Evolutionary conservation across 2,888 invertebrate genomes (phyloP), one percentile per base, ranked within the genome.

Genomic region (Acronicta aceris): DNA sequence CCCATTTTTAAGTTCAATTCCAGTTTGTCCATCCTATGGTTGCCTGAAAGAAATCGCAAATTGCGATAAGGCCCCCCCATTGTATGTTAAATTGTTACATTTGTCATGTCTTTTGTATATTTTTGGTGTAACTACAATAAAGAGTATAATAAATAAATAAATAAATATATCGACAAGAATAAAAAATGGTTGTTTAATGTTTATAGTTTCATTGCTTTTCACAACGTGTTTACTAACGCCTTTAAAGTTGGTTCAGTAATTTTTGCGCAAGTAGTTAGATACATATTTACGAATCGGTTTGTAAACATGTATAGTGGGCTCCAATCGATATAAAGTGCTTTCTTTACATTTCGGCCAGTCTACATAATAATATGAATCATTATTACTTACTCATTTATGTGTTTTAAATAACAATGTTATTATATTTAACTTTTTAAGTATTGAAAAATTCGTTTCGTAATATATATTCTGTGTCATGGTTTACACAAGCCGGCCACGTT

Each of bases 401-500:
- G n/a, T n/a, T n/a, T n/a, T n/a, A n/a, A n/a, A n/a, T n/a, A n/a
- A n/a, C n/a, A n/a, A n/a, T n/a, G 21, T 21, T 21, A 21, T 21
- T 3, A 21, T 21, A 3, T 21, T 21, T 2, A 21, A n/a, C n/a
- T n/a, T 21, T 4, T 3, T 21, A 21, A 21, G 2, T 21, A 45
- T 16, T 53, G 25, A n/a, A 36, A 36, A 42, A 7, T 4, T 4
- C 7, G 33, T 71, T 63, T 55, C 21, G 56, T 42, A 56, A 62
- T 50, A 52, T 9, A 7, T 7, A 13, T 8, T n/a, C 41, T 74
- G 49, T 60, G 78, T 82, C 77, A 81, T 72, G 78, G 75, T 71
- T 71, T 74, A 74, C 60, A 56, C 60, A 82, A 77, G 66, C 63
- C 48, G 81, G 82, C 77, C 81, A 82, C 81, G 82, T 70, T 67